Percentiles rank a stretch among this genome's conserved stretches.
Evolutionary conservation across 2,113 vertebrate species (phyloP).

Genomic region (Lampris megalopsis): DNA sequence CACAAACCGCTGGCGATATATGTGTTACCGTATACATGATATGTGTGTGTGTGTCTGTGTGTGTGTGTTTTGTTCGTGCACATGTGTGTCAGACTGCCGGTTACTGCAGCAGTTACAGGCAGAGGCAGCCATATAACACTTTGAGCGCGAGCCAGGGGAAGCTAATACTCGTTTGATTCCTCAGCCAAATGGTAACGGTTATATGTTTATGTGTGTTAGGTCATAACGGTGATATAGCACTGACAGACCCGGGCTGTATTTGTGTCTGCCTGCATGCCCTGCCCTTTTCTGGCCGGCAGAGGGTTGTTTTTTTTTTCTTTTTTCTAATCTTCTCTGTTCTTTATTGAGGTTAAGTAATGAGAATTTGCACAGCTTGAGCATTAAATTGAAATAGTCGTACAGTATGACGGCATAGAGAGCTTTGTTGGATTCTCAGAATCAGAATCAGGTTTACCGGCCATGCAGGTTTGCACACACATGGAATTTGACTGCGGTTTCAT

Average conservation of each 20-base stretch:
- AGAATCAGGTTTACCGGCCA: no score
- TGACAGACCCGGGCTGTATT: conserved; percentile 42
- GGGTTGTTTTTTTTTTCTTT: background rate
- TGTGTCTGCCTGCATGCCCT: conserved; percentile 3
- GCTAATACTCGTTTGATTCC: background rate
- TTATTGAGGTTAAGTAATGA: background rate
- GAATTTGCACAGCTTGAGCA: conserved; percentile 11
- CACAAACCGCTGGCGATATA: conserved; percentile 49
- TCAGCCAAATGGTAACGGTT: conserved; percentile 38
- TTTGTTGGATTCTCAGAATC: conserved; percentile 17
- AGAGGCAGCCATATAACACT: conserved; percentile 33
- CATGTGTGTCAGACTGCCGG: conserved; percentile 7
- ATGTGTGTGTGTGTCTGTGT: conserved; percentile 1
- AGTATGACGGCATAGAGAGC: conserved; percentile 11
- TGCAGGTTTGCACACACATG: no score
- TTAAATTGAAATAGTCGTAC: background rate
- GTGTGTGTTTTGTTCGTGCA: background rate
- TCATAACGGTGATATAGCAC: conserved; percentile 11
- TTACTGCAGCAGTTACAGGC: conserved; percentile 24
- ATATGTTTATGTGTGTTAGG: conserved; percentile 23
- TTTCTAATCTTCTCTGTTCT: background rate
- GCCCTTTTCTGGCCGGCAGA: background rate
- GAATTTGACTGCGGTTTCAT: no score
- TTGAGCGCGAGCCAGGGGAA: conserved; percentile 16
- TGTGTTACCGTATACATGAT: conserved; percentile 7